Conservation (phyloP, 2,888 invertebrate species). For the Drosophila formosana region DNA sequence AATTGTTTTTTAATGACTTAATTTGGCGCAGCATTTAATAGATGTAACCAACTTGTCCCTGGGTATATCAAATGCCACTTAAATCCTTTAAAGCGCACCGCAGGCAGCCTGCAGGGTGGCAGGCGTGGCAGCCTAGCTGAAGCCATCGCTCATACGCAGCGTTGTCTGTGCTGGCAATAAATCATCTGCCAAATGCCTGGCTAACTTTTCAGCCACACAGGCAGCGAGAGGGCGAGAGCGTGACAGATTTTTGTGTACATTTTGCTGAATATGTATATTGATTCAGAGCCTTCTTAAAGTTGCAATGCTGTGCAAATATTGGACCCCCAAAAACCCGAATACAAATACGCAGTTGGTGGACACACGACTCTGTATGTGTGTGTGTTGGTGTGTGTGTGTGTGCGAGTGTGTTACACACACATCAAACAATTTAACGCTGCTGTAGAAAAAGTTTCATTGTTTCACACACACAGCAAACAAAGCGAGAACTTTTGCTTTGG, state of each 20-base stretch:
- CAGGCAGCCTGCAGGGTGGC: not conserved
- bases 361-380: constrained; percentile 3
- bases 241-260: constrained; percentile 51
- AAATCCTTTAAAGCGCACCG: constrained; percentile 52
- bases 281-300: constrained; percentile 54
- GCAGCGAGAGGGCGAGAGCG: constrained; percentile 4
- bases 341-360: constrained; percentile 60
- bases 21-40: constrained; percentile 65
- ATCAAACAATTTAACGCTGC: constrained; percentile 64
- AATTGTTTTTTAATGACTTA: constrained; percentile 75
- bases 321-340: constrained; percentile 43
- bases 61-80: constrained; percentile 67
- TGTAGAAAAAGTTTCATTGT: constrained; percentile 73
- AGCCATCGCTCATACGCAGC: constrained; percentile 58
- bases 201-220: constrained; percentile 58
- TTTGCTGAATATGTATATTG: constrained; percentile 52
- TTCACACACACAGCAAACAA: constrained; percentile 33
- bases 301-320: constrained; percentile 58
- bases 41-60: constrained; percentile 22
- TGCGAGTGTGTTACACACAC: constrained; percentile 16
- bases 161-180: constrained; percentile 63
- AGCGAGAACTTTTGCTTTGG: constrained; percentile 48
- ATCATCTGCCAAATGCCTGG: constrained; percentile 65
- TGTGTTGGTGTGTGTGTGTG: not conserved
- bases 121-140: not conserved